Evolutionary conservation across 2,888 invertebrate species (phyloP).

Genomic region (Branchellion lobata): DNA sequence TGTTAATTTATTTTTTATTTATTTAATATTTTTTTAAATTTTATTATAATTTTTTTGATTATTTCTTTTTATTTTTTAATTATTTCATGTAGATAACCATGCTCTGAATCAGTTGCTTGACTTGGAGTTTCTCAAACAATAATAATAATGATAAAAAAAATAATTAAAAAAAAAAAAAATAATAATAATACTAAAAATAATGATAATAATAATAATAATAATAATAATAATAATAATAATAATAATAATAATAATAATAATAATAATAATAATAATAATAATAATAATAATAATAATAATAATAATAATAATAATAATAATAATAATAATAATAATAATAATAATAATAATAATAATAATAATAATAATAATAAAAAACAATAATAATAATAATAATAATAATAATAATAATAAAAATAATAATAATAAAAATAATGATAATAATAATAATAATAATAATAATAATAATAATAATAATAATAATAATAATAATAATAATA

Average conservation of each 20-base stretch:
- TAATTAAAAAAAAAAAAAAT: background rate
- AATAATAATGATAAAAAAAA: background rate
- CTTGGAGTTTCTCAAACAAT: background rate
- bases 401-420: background rate
- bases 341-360: background rate
- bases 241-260: background rate
- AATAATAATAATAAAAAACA: constrained; percentile 5
- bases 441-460: background rate
- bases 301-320: background rate
- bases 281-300: background rate
- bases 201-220: background rate
- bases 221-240: constrained; percentile 4
- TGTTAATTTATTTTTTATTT: no score
- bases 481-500: background rate
- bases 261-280: background rate
- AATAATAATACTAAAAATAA: background rate
- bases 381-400: background rate
- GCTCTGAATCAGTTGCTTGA: background rate
- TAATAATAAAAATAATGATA: background rate
- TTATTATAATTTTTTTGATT: no score
- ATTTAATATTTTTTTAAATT: no score
- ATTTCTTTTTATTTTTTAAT: no score
- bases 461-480: background rate
- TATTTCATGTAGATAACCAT: no score
- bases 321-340: background rate